phyloP scores from a whole-genome alignment of 2,113 vertebrate species.

The Fregata magnificens region DNA sequence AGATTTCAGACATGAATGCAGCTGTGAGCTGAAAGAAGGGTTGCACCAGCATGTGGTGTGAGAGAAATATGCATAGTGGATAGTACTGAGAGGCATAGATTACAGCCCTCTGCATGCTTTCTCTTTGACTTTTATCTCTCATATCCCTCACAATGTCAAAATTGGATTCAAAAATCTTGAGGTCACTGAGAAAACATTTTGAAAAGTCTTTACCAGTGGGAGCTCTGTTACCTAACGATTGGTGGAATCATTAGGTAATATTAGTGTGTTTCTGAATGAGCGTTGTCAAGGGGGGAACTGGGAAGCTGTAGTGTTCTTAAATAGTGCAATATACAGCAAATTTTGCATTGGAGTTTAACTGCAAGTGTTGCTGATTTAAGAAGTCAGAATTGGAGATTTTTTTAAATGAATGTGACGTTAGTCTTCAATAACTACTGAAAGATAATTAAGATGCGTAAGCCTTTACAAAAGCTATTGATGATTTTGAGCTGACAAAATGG shows the following conservation, averaged over 20 bases:
- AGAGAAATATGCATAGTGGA: neutral
- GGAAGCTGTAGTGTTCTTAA: neutral
- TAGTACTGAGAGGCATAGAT: neutral
- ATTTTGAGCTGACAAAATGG: neutral
- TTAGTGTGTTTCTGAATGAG: neutral
- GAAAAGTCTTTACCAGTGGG: neutral
- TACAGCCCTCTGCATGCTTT: neutral
- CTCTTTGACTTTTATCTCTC: neutral
- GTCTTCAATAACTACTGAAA: neutral
- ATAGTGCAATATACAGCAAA: neutral
- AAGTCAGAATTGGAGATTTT: neutral
- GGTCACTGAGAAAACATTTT: neutral
- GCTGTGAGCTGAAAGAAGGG: neutral
- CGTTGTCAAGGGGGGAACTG: neutral
- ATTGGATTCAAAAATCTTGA: neutral
- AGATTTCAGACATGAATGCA: neutral
- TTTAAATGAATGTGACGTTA: neutral
- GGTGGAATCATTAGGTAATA: neutral
- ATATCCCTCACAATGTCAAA: neutral
- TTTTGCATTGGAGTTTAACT: neutral
- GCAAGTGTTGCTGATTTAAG: neutral
- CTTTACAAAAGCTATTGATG: neutral
- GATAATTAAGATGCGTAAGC: neutral
- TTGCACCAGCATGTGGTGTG: neutral
- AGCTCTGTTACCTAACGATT: neutral